Base-by-base conservation (phyloP, 2,113 vertebrate genomes). In the Ceyx margarethae region DNA sequence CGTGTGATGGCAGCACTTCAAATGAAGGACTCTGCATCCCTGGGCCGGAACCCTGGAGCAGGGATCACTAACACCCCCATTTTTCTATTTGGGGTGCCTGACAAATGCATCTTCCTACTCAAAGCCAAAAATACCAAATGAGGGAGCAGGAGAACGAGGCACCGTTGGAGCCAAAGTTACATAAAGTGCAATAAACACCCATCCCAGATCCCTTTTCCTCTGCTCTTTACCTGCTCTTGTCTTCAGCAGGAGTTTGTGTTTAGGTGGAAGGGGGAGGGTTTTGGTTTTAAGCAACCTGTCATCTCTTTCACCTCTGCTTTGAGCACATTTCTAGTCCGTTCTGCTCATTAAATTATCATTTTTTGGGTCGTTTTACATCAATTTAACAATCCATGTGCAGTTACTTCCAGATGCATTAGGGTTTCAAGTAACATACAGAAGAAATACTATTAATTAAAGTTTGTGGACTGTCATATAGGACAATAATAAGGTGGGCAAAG, bases 91-190 rank as follows among this genome's bases (percentile, higher is more conserved):
- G 95, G 76, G 88, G 94, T 91, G 81, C 1, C 80, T 93, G 95
- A 96, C 94, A 95, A 96, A 90, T 96, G 92, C 65, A 64, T 61
- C 96, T 93, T 96, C 96, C 96, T 92, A 97, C 96, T 94, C 94
- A 86, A 57, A 93, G 94, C 95, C 95, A 96, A 96, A 97, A 96
- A 96, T 96, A 96, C 65, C 22, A 35, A 77, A 64, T 60, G 95
- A 96, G 92, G 73, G 91, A 89, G 94, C 87, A 28, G 92, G 51
- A 91, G 90, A 45, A 72, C 57, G 13, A 81, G 77, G 72, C 51
- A 48, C 80, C 51, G 2, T 60, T 69, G 53, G 58, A 85, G 21
- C 35, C 53, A 10, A 50, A 77, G 79, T 94, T 86, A 84, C 75
- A 51, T 94, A 95, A 93, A 95, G 93, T 18, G 65, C 77, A 8